Conservation (phyloP, 2,888 invertebrate genomes). For the Zelleria hepariella region DNA sequence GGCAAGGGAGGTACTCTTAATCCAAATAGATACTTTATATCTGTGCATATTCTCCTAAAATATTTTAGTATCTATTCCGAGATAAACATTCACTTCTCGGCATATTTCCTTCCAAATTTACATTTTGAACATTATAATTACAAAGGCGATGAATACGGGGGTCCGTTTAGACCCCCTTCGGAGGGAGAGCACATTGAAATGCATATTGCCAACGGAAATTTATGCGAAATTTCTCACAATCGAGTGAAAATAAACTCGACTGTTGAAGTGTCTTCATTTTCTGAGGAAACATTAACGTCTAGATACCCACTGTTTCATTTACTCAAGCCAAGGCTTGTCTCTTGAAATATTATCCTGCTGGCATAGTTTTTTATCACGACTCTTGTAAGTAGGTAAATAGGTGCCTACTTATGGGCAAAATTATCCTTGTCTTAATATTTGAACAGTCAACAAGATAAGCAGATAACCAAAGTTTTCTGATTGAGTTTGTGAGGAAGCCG, state of each 20-base stretch:
- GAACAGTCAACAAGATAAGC: too few species aligned
- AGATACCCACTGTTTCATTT: too few species aligned
- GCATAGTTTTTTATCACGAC: too few species aligned
- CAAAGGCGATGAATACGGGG: constrained; percentile 25
- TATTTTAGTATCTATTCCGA: not conserved
- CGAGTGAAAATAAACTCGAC: constrained; percentile 14
- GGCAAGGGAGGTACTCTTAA: too few species aligned
- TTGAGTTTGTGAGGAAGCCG: not conserved
- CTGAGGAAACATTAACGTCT: not conserved
- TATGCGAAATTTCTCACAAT: constrained; percentile 21
- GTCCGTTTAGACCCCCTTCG: constrained; percentile 20
- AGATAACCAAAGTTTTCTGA: not conserved
- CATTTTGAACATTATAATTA: constrained; percentile 37
- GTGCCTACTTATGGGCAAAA: too few species aligned
- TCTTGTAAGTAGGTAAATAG: too few species aligned
- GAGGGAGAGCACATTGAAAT: constrained; percentile 26
- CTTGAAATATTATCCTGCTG: too few species aligned
- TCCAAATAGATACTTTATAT: not conserved
- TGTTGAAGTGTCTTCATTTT: not conserved
- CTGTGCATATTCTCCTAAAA: not conserved
- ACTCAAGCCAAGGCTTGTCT: too few species aligned
- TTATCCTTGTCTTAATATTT: too few species aligned
- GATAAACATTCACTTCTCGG: constrained; percentile 7
- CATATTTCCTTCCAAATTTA: constrained; percentile 29
- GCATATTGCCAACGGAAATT: constrained; percentile 30